Evolutionary conservation across 2,113 vertebrate species (phyloP), one percentile per base, ranked within the genome.

Genomic region (Pterocles orientalis): DNA sequence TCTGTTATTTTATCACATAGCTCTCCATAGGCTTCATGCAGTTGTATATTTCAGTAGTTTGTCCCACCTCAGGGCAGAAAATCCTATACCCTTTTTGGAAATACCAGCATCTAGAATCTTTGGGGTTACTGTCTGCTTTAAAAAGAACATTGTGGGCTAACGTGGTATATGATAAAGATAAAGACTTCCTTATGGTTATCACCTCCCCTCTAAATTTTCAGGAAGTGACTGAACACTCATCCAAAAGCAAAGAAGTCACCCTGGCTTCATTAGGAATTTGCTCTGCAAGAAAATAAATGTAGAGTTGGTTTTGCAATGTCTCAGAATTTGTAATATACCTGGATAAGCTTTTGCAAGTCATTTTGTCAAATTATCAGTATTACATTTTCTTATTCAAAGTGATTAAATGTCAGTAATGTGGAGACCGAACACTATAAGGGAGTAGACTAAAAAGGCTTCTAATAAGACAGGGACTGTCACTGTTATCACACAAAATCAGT

Each of bases 381-480:
- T 90, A 48, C 29, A 62, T 9, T 66, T 43, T 68, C 47, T 88
- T 77, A 80, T 54, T 91, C 17, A 73, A 83, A 73, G 26, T 71
- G 56, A 90, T 88, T 94, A 88, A 77, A 87, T 56, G 33, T 64
- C 84, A 93, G 61, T 88, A 93, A 82, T 7, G 7, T 53, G 41
- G 14, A 47, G 33, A 77, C 26, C 66, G 50, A 77, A 65, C 28
- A 4, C 14, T 93, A 23, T 51, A 78, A 94, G 56, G 21, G 36
- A 90, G 51, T 14, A 75, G 56, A 34, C 15, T 68, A 58, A 90
- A 82, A 70, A 7, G 14, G 8, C 18, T 80, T 75, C 57, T 82
- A 78, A 72, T 31, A 34, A 18, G 36, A 78, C 14, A 66, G 16
- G 41, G 14, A 10, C n/a, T 86, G 64, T 84, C 79, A 83, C 31